A percentile compares a stretch with the other conserved stretches of the same genome.
Evolutionary conservation across 2,888 invertebrate genomes (phyloP).

Genomic region (Sminthurides aquaticus): DNA sequence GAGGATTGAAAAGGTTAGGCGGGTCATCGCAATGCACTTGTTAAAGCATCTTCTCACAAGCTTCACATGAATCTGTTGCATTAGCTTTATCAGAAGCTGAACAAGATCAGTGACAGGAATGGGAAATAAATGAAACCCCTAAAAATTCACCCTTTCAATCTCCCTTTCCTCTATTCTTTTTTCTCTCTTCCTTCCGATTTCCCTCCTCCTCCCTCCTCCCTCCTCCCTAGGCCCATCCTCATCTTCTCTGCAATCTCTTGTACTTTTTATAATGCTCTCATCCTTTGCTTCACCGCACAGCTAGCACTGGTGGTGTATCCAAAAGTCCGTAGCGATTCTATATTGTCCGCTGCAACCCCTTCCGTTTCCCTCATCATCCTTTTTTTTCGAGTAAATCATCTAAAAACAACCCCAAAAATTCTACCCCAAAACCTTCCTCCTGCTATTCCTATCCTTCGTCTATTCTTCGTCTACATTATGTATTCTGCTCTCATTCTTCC

Average conservation of each 20-base stretch:
- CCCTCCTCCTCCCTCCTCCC: too few species aligned
- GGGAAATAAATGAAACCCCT: constrained; percentile 18
- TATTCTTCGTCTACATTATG: too few species aligned
- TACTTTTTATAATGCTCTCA: too few species aligned
- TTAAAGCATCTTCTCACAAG: not conserved
- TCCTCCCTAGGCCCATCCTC: too few species aligned
- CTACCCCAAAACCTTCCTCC: not conserved
- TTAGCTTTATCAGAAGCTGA: constrained; percentile 13
- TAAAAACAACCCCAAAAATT: not conserved
- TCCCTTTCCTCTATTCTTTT: not conserved
- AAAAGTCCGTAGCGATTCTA: too few species aligned
- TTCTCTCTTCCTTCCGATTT: not conserved
- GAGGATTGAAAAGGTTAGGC: constrained; percentile 3
- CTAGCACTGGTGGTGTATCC: too few species aligned
- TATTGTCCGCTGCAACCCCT: too few species aligned
- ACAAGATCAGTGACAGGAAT: constrained; percentile 20
- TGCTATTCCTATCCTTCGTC: too few species aligned
- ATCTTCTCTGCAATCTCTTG: too few species aligned
- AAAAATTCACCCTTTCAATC: constrained; percentile 5
- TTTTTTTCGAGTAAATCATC: not conserved
- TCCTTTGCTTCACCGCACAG: too few species aligned
- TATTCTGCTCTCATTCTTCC: too few species aligned
- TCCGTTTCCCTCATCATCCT: too few species aligned
- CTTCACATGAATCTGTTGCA: constrained; percentile 3
- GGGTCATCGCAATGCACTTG: not conserved